These are phyloP conservation scores for Chaetogeoica ovagalla DNA, from an alignment of 2,888 invertebrate genomes.

Conservation along the genomic window DNA sequence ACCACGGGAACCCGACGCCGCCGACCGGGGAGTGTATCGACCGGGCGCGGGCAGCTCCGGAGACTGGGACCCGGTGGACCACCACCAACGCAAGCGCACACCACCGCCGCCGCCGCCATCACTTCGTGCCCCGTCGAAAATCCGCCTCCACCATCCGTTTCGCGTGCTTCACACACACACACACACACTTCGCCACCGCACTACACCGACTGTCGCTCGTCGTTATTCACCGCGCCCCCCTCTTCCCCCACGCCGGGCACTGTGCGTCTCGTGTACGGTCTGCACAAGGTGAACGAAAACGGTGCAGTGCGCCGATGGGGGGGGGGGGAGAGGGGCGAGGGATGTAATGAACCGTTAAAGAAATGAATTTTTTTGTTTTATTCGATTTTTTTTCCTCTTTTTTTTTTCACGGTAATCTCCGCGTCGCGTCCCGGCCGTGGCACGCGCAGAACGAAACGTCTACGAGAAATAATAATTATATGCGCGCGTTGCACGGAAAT, in stretches of 20 bases:
- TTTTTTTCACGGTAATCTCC: not conserved
- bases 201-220: too few relatives aligned
- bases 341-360: slow-evolving; percentile 24
- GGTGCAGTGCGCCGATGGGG: slow-evolving; percentile 13
- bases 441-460: too few relatives aligned
- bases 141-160: not conserved
- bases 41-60: slow-evolving; percentile 40
- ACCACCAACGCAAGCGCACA: slow-evolving; percentile 46
- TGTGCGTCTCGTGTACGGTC: too few relatives aligned
- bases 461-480: too few relatives aligned
- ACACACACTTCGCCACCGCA: too few relatives aligned
- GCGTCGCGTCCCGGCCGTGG: too few relatives aligned
- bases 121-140: not conserved
- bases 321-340: too few relatives aligned
- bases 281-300: not conserved
- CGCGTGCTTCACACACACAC: too few relatives aligned
- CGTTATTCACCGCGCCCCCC: too few relatives aligned
- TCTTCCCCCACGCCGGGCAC: too few relatives aligned
- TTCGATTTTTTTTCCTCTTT: not conserved
- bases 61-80: slow-evolving; percentile 48
- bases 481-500: too few relatives aligned
- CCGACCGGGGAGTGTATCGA: slow-evolving; percentile 44
- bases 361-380: not conserved
- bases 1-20: slow-evolving; percentile 10
- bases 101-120: not conserved